phyloP scores from a whole-genome alignment of 1,140 invertebrate genomes.

The Drosophila bocqueti region DNA sequence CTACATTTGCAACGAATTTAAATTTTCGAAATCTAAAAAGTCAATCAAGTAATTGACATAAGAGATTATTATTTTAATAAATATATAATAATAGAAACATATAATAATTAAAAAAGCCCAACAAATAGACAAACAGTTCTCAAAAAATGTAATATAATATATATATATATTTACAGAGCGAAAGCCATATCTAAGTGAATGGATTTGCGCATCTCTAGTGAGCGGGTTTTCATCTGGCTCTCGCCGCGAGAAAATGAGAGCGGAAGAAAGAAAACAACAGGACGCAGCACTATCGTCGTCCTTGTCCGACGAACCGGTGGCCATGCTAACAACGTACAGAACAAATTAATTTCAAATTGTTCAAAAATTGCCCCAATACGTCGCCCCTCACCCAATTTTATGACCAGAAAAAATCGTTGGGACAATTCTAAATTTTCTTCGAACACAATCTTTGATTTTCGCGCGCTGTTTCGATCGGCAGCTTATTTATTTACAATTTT shows the following conservation, averaged over 20 bases:
- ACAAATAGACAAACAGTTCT: background rate
- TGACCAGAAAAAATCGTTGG: background rate
- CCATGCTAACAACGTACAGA: constrained; percentile 46
- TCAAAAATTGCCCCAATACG: constrained; percentile 9
- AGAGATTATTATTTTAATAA: too few relatives aligned
- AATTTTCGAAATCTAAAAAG: background rate
- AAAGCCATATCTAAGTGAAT: background rate
- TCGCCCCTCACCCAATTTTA: background rate
- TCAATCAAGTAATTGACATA: too few relatives aligned
- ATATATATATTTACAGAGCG: background rate
- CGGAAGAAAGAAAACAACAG: constrained; percentile 31
- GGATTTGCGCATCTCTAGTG: constrained; percentile 18
- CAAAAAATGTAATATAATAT: background rate
- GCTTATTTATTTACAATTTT: constrained; percentile 60
- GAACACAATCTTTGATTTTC: constrained; percentile 17
- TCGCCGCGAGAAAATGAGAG: constrained; percentile 13
- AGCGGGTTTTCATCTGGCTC: constrained; percentile 24
- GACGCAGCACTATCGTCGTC: constrained; percentile 47
- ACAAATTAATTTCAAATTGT: constrained; percentile 34
- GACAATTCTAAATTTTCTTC: background rate
- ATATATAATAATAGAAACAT: too few relatives aligned
- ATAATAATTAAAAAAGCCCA: background rate
- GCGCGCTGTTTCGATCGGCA: constrained; percentile 12
- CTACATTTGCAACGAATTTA: background rate
- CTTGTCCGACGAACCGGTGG: constrained; percentile 42